These are phyloP conservation scores for Drosophila mayaguana DNA, from an alignment of 2,888 invertebrate genomes.

Conservation along the genomic window DNA sequence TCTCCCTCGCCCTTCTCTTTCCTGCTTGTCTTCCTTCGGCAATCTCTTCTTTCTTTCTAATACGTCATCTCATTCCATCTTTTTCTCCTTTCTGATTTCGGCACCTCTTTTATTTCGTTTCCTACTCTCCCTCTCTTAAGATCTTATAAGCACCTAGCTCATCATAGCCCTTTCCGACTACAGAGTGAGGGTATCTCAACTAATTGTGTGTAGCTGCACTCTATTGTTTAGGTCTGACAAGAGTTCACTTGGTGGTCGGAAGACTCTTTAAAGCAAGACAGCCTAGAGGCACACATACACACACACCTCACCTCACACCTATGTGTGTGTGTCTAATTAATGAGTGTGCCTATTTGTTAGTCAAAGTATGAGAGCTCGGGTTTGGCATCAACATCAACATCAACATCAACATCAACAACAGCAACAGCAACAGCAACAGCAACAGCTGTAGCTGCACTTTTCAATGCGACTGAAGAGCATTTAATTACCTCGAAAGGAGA, in stretches of 20 bases:
- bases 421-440: constrained; percentile 1
- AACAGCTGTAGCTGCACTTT: constrained; percentile 39
- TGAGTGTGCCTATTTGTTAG: constrained; percentile 39
- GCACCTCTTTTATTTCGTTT: background rate
- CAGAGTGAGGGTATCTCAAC: constrained; percentile 15
- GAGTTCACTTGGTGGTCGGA: constrained; percentile 38
- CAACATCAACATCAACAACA: background rate
- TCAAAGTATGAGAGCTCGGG: constrained; percentile 27
- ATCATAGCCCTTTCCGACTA: constrained; percentile 2
- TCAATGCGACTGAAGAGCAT: constrained; percentile 43
- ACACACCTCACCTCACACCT: background rate
- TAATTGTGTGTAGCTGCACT: constrained; percentile 47
- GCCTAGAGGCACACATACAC: background rate
- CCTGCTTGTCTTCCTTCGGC: background rate
- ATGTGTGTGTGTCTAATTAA: constrained; percentile 39
- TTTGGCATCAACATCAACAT: constrained; percentile 20
- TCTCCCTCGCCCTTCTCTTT: background rate
- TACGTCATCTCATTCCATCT: no score
- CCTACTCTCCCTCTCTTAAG: background rate
- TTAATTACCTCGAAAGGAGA: constrained; percentile 50
- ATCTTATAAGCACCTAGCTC: background rate
- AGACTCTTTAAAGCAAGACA: constrained; percentile 20
- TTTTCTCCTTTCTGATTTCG: background rate
- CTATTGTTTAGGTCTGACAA: constrained; percentile 32
- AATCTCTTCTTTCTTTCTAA: background rate